Evolutionary conservation across 1,140 invertebrate genomes (phyloP).

Genomic region (Sycophaga agraensis): DNA sequence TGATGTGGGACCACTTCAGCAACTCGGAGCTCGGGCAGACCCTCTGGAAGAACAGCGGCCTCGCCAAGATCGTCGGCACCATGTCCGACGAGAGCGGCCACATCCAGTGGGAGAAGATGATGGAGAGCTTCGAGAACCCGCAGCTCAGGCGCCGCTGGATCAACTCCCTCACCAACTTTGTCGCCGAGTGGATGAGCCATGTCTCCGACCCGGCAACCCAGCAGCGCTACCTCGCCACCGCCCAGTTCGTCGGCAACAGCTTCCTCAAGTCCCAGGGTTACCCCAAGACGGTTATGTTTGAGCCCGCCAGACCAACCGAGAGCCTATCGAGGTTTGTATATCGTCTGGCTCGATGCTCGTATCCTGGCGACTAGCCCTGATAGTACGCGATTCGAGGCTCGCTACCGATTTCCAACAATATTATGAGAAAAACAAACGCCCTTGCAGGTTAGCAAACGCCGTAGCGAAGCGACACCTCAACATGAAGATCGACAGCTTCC

Average conservation of each 20-base stretch:
- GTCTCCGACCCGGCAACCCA: constrained; percentile 74
- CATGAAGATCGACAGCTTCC: constrained; percentile 69
- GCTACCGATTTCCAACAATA: no score
- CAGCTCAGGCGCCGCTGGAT: constrained; percentile 77
- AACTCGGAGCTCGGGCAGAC: constrained; percentile 74
- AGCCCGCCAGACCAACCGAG: constrained; percentile 67
- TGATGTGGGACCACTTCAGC: constrained; percentile 77
- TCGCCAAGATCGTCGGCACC: constrained; percentile 64
- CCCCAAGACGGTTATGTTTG: constrained; percentile 70
- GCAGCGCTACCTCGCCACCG: constrained; percentile 69
- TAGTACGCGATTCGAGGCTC: no score
- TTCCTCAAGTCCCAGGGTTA: constrained; percentile 75
- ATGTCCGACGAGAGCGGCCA: constrained; percentile 67
- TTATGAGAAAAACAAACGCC: no score
- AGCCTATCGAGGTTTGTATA: constrained; percentile 59
- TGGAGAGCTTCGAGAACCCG: constrained; percentile 77
- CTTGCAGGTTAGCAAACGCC: constrained; percentile 63
- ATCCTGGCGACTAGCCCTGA: no score
- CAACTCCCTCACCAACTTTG: constrained; percentile 69
- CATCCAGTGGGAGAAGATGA: constrained; percentile 69
- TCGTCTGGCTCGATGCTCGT: no score
- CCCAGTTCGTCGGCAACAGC: constrained; percentile 72
- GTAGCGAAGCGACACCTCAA: constrained; percentile 70
- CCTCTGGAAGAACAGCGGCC: constrained; percentile 71
- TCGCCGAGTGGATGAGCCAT: constrained; percentile 73